These are phyloP conservation scores for Trichogramma dendrolimi DNA, from an alignment of 2,888 invertebrate species.

Conservation along the genomic window DNA sequence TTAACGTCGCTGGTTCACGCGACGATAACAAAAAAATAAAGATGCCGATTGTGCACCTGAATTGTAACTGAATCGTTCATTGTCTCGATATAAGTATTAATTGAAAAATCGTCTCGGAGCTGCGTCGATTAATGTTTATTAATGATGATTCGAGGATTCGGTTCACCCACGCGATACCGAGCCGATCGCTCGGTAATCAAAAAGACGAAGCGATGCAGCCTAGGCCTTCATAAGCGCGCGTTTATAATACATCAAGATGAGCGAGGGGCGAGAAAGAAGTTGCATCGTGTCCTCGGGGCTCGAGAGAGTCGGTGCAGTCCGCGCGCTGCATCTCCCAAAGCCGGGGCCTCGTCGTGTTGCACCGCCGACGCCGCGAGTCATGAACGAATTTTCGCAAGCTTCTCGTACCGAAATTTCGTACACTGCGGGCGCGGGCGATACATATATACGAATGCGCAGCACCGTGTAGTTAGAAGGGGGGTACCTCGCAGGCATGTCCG, in stretches of 20 bases:
- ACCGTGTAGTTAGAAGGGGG: too few relatives aligned
- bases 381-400: slow-evolving; percentile 2
- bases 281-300: slow-evolving; percentile 25
- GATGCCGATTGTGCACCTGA: too few relatives aligned
- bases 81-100: too few relatives aligned
- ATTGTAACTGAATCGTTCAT: too few relatives aligned
- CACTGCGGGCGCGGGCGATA: not conserved
- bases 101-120: too few relatives aligned
- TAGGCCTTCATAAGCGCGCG: slow-evolving; percentile 37
- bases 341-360: not conserved
- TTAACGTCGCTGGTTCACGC: too few relatives aligned
- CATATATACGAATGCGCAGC: not conserved
- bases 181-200: too few relatives aligned
- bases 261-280: slow-evolving; percentile 19
- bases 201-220: slow-evolving; percentile 19
- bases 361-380: slow-evolving; percentile 12
- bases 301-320: slow-evolving; percentile 5
- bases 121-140: too few relatives aligned
- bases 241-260: slow-evolving; percentile 26
- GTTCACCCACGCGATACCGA: too few relatives aligned
- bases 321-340: not conserved
- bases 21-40: too few relatives aligned
- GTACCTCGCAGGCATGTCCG: too few relatives aligned
- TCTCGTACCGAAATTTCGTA: not conserved
- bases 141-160: too few relatives aligned